Conservation (phyloP, 2,113 vertebrate species). For the Aviceda subcristata region DNA sequence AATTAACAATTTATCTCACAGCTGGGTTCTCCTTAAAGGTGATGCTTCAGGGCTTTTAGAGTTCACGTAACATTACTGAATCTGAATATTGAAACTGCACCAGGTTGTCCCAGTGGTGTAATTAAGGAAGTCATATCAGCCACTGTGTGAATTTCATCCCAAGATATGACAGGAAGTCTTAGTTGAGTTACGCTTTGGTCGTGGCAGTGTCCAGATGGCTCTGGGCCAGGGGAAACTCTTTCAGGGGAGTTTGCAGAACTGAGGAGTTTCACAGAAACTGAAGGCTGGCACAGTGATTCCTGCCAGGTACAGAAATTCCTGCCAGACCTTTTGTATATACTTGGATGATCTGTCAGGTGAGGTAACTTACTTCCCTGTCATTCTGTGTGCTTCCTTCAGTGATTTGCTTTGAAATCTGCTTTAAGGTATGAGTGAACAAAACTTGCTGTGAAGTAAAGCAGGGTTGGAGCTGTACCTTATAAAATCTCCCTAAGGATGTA, state of each 20-base stretch:
- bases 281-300: background rate
- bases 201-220: background rate
- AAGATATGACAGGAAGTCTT: background rate
- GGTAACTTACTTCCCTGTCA: background rate
- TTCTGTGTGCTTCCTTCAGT: background rate
- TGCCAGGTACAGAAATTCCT: background rate
- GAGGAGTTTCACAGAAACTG: background rate
- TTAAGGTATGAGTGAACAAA: background rate
- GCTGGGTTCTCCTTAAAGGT: background rate
- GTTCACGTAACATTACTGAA: background rate
- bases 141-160: background rate
- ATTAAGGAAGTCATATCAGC: too few relatives aligned
- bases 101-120: background rate
- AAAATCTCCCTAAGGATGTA: background rate
- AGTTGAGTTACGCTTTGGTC: background rate
- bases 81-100: background rate
- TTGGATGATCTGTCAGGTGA: background rate
- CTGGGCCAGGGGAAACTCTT: background rate
- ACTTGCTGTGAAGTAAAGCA: background rate
- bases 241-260: background rate
- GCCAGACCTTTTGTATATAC: background rate
- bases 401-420: background rate
- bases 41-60: background rate
- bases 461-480: background rate
- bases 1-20: background rate